These are phyloP conservation scores for Microctenopoma steveboyesi DNA, from an alignment of 2,797 vertebrate species.

Conservation along the genomic window DNA sequence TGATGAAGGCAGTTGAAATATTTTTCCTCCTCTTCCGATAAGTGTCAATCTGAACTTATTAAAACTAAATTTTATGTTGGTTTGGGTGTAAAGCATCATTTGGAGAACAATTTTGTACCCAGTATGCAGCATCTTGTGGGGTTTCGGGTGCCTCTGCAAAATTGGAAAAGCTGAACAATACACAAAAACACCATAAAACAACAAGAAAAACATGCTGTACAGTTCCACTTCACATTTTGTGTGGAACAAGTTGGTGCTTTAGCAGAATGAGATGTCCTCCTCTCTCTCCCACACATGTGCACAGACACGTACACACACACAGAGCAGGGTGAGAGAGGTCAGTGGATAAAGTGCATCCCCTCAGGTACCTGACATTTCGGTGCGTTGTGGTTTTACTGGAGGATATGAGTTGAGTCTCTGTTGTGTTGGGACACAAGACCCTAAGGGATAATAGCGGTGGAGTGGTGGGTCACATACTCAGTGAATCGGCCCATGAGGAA, in stretches of 20 bases:
- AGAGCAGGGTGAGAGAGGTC: conserved; percentile 47
- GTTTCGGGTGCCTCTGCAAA: background rate
- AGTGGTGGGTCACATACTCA: conserved; percentile 35
- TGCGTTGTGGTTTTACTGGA: conserved; percentile 45
- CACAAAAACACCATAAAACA: background rate
- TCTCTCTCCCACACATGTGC: background rate
- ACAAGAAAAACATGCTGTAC: conserved; percentile 6
- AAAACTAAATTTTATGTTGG: background rate
- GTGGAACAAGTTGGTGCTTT: conserved; percentile 4
- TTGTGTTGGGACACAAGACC: conserved; percentile 37
- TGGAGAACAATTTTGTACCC: background rate
- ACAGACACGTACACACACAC: background rate
- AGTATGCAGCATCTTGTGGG: background rate
- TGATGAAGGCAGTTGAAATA: background rate
- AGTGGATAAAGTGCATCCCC: conserved; percentile 53
- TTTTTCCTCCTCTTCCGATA: background rate
- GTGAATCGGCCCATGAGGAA: background rate
- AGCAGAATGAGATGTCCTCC: conserved; percentile 3
- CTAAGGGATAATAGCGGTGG: conserved; percentile 23
- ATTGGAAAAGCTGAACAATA: background rate
- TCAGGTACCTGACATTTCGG: conserved; percentile 62
- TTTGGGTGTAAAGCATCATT: background rate
- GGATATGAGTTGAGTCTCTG: conserved; percentile 38
- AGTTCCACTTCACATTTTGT: conserved; percentile 10
- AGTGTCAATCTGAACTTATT: background rate